These are phyloP conservation scores for Balaeniceps rex DNA, from an alignment of 2,113 vertebrate genomes.

Conservation along the genomic window DNA sequence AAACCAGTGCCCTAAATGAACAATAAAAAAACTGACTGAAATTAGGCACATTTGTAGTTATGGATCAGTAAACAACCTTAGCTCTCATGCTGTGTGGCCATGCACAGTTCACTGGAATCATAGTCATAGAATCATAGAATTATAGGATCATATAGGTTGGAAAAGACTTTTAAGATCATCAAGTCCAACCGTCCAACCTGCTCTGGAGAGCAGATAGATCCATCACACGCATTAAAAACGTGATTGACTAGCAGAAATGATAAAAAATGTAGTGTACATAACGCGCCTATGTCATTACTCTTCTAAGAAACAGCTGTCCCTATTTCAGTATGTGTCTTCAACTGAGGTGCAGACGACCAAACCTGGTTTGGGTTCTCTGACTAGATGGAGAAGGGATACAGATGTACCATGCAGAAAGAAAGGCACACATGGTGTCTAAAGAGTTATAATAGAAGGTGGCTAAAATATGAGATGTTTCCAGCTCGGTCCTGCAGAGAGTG, in stretches of 20 bases:
- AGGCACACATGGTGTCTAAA: fast-evolving
- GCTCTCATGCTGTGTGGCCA: neutral
- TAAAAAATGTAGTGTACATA: neutral
- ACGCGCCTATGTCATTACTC: neutral
- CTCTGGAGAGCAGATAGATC: neutral
- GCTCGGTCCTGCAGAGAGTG: neutral
- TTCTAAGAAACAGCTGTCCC: neutral
- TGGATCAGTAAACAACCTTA: neutral
- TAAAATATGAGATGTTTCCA: neutral
- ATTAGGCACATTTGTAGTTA: neutral
- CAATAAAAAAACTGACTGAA: neutral
- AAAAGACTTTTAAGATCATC: neutral
- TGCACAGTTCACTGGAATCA: neutral
- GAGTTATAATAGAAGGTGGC: neutral
- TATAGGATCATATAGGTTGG: neutral
- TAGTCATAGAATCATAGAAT: neutral
- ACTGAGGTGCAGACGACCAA: neutral
- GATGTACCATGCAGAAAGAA: neutral
- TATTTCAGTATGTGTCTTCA: neutral
- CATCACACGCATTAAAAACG: neutral
- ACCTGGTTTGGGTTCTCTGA: neutral
- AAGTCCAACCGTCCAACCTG: neutral
- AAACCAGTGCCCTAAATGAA: neutral
- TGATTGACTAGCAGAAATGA: neutral
- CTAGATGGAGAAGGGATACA: neutral